Evolutionary conservation across 2,113 vertebrate species (phyloP).

Genomic region (Nycticebus coucang): DNA sequence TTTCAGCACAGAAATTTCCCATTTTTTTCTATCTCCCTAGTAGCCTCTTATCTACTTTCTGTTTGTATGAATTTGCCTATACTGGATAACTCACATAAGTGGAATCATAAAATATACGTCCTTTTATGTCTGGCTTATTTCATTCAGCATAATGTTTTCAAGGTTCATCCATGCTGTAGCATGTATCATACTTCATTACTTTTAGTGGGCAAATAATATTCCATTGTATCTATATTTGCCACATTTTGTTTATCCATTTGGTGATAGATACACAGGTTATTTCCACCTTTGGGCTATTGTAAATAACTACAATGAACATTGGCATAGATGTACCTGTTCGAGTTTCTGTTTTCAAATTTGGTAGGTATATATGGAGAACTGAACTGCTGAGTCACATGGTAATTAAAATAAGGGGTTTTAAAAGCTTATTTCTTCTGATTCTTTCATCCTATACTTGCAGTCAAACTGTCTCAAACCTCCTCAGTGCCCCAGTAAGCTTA

Average conservation of each 20-base stretch:
- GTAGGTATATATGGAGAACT: neutral
- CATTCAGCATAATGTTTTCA: neutral
- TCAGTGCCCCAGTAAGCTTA: neutral
- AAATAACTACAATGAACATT: neutral
- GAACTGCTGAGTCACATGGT: neutral
- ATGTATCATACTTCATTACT: neutral
- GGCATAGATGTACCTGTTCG: neutral
- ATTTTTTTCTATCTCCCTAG: neutral
- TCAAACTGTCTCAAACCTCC: neutral
- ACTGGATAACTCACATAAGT: neutral
- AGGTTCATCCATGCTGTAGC: neutral
- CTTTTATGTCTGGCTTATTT: constrained; percentile 9
- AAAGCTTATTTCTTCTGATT: constrained; percentile 51
- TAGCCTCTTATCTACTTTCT: neutral
- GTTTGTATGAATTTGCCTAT: neutral
- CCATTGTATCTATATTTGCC: neutral
- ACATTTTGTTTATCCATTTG: neutral
- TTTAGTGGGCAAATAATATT: neutral
- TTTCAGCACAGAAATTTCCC: neutral
- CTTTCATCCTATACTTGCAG: neutral
- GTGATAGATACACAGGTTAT: neutral
- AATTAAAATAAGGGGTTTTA: neutral
- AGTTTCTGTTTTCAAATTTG: neutral
- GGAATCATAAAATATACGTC: neutral
- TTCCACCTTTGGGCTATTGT: neutral